phyloP scores from a whole-genome alignment of 2,797 vertebrate genomes.

The Syngnathus acus region DNA sequence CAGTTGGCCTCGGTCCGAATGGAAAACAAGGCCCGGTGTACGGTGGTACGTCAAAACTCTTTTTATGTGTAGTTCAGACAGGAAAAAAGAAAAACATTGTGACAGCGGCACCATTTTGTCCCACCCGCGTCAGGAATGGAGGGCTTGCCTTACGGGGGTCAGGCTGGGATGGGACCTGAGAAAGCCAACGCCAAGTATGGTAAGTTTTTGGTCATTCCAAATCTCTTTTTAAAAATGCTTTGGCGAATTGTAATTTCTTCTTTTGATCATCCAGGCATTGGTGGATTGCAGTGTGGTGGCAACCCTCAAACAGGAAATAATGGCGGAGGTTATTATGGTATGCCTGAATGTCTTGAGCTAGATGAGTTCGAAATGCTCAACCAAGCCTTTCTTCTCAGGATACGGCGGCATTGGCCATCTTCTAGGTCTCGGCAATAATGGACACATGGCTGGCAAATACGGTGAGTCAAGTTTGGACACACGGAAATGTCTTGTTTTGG shows the following conservation, averaged over 20 bases:
- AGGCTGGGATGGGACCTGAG: slow-evolving; percentile 34
- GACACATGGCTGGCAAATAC: slow-evolving; percentile 43
- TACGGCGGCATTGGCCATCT: slow-evolving; percentile 38
- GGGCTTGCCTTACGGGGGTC: slow-evolving; percentile 38
- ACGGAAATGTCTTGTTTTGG: background rate
- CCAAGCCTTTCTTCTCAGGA: slow-evolving; percentile 27
- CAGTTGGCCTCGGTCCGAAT: slow-evolving; percentile 40
- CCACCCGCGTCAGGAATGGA: slow-evolving; percentile 39
- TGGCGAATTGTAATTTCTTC: background rate
- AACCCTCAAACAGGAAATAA: slow-evolving; percentile 29
- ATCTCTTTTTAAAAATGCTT: background rate
- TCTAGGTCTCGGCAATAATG: slow-evolving; percentile 32
- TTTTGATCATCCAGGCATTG: slow-evolving; percentile 45
- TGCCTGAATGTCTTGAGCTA: background rate
- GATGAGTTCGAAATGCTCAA: too few species aligned
- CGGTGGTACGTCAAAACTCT: slow-evolving; percentile 31
- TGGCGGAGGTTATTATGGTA: slow-evolving; percentile 42
- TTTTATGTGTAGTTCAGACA: background rate
- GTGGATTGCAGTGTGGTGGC: slow-evolving; percentile 54
- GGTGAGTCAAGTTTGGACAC: slow-evolving; percentile 23
- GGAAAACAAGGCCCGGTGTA: slow-evolving; percentile 40
- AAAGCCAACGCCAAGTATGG: slow-evolving; percentile 54
- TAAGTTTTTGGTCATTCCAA: slow-evolving; percentile 27
- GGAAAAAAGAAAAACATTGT: background rate
- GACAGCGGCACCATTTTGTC: background rate